Evolutionary conservation across 1,140 invertebrate genomes (phyloP).

Genomic region (Drosophila nigromelanica): DNA sequence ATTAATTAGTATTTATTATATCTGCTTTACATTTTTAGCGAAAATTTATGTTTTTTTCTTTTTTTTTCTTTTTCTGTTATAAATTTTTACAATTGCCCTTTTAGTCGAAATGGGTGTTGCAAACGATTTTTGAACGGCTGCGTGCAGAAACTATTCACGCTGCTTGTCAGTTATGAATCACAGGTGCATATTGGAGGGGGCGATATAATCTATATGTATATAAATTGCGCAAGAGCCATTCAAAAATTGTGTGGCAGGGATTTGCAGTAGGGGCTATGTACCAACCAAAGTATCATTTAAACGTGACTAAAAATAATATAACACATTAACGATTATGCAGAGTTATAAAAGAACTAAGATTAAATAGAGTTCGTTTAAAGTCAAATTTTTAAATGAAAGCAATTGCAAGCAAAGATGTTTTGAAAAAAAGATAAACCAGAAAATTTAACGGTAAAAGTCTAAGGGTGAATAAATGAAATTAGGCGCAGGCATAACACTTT

Average conservation of each 20-base stretch:
- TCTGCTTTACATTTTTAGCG: conserved; percentile 33
- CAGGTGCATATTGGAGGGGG: conserved; percentile 52
- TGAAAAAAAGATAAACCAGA: not conserved
- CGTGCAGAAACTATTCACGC: conserved; percentile 43
- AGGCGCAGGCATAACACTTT: conserved; percentile 2
- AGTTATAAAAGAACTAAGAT: conserved; percentile 1
- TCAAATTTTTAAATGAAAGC: conserved; percentile 9
- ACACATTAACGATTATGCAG: conserved; percentile 42
- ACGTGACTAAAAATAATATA: conserved; percentile 66
- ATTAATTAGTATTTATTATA: conserved; percentile 40
- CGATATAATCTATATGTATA: conserved; percentile 33
- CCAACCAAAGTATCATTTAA: conserved; percentile 67
- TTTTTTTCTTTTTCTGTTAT: conserved; percentile 10
- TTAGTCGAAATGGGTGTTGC: conserved; percentile 1
- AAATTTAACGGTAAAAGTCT: conserved; percentile 9
- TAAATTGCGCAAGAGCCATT: conserved; percentile 41
- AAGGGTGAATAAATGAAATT: conserved; percentile 13
- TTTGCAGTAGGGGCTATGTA: conserved; percentile 46
- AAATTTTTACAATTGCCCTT: conserved; percentile 41
- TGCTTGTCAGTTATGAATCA: conserved; percentile 71
- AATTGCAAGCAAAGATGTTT: conserved; percentile 29
- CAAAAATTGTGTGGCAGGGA: conserved; percentile 40
- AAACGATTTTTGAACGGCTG: conserved; percentile 40
- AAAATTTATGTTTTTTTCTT: conserved; percentile 7
- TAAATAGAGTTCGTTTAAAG: conserved; percentile 12